These are phyloP conservation scores for Rhadina sibilatrix DNA, from an alignment of 2,113 vertebrate genomes.

Conservation along the genomic window DNA sequence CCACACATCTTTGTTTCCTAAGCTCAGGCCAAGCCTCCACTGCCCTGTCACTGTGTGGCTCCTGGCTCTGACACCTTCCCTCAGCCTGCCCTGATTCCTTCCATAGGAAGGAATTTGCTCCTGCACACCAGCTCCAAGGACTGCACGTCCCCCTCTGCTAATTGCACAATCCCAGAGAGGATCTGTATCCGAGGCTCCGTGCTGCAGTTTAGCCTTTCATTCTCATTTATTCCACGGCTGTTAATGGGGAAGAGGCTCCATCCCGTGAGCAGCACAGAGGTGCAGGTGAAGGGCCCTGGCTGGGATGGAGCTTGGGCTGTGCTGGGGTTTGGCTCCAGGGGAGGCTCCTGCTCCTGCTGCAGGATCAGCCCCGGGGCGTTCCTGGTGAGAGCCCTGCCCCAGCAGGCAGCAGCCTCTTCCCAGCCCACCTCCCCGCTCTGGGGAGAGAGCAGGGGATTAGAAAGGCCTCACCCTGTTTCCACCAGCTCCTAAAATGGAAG, in stretches of 20 bases:
- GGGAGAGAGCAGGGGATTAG: neutral
- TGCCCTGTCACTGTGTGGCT: neutral
- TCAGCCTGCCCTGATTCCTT: neutral
- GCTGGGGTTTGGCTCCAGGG: neutral
- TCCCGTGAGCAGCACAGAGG: neutral
- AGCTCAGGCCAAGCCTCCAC: neutral
- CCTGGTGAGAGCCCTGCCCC: rapidly evolving
- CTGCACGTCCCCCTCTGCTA: neutral
- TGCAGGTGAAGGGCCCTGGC: neutral
- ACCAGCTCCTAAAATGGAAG: slow-evolving; percentile 63
- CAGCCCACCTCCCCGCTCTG: neutral
- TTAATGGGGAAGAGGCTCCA: slow-evolving; percentile 12
- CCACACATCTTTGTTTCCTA: neutral
- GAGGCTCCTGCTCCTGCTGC: too few species aligned
- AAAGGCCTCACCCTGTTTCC: neutral
- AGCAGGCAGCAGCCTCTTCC: neutral
- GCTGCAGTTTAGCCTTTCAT: slow-evolving; percentile 1
- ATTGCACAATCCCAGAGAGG: neutral
- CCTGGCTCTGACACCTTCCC: neutral
- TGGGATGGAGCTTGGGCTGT: neutral
- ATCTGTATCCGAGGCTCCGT: neutral
- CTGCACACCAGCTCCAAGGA: neutral
- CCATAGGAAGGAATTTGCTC: neutral
- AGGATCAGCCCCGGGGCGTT: rapidly evolving
- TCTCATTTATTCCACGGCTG: neutral